phyloP scores from a whole-genome alignment of 2,797 vertebrate species.

The Halcyon leucocephala region DNA sequence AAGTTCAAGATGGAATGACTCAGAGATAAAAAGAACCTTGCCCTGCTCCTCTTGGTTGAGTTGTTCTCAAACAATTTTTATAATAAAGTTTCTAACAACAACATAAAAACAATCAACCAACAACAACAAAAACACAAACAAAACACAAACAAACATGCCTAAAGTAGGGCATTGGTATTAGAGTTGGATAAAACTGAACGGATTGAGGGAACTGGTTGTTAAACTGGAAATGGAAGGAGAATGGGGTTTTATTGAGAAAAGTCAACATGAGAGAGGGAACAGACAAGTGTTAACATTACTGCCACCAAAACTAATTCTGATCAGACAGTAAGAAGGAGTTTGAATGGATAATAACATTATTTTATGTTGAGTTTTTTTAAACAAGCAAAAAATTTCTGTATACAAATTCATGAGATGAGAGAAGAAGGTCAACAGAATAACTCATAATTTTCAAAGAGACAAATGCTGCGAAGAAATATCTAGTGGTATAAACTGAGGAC shows the following conservation, averaged over 20 bases:
- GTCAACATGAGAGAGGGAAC: neutral
- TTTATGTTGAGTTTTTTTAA: rapidly evolving
- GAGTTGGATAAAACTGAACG: neutral
- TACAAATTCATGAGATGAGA: neutral
- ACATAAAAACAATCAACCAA: neutral
- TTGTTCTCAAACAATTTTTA: neutral
- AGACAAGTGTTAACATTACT: neutral
- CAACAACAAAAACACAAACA: neutral
- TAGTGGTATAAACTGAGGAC: neutral
- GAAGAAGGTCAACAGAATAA: neutral
- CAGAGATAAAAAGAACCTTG: neutral
- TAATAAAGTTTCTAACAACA: neutral
- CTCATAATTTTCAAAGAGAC: neutral
- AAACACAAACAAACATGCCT: neutral
- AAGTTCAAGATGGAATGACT: neutral
- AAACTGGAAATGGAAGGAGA: neutral
- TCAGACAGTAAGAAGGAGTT: neutral
- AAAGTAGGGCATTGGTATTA: neutral
- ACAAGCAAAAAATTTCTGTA: neutral
- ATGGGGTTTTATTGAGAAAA: neutral
- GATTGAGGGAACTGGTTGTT: neutral
- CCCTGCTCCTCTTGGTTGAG: neutral
- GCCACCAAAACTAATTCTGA: neutral
- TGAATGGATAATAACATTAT: neutral
- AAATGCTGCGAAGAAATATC: neutral